Evolutionary conservation across 2,888 invertebrate genomes (phyloP).

Genomic region (Ichneumoninae sp.): DNA sequence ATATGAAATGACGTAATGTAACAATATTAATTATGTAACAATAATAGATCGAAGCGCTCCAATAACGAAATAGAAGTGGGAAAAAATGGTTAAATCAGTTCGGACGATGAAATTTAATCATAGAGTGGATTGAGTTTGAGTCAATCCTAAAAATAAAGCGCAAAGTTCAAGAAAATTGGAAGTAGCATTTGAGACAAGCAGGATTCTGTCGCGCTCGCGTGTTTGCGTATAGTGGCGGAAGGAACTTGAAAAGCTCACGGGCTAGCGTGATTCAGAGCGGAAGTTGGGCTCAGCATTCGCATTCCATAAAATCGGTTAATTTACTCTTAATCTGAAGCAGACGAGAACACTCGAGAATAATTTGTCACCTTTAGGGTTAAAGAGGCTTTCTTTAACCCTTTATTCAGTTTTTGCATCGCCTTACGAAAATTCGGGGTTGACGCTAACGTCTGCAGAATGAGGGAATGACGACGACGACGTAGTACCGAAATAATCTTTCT

Average conservation of each 20-base stretch:
- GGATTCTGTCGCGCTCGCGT: background rate
- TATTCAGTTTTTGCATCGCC: slow-evolving; percentile 5
- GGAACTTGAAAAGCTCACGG: background rate
- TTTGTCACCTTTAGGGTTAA: background rate
- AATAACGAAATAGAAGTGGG: background rate
- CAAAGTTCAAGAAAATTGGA: background rate
- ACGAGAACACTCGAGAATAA: background rate
- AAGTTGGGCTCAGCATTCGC: background rate
- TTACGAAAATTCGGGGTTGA: background rate
- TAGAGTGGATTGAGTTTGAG: background rate
- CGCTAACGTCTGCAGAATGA: slow-evolving; percentile 41
- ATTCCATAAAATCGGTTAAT: background rate
- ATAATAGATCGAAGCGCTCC: background rate
- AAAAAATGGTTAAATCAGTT: background rate
- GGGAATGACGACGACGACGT: slow-evolving; percentile 42
- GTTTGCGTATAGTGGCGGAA: background rate
- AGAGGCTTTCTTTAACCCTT: background rate
- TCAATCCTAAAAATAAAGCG: background rate
- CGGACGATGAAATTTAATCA: background rate
- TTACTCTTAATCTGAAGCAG: background rate
- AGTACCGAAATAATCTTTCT: slow-evolving; percentile 64
- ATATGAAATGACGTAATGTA: background rate
- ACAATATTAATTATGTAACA: background rate
- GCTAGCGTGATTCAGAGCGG: background rate
- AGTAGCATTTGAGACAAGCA: background rate